Evolutionary conservation across 2,888 invertebrate genomes (phyloP).

Genomic region (Hirtodrosophila trivittata): DNA sequence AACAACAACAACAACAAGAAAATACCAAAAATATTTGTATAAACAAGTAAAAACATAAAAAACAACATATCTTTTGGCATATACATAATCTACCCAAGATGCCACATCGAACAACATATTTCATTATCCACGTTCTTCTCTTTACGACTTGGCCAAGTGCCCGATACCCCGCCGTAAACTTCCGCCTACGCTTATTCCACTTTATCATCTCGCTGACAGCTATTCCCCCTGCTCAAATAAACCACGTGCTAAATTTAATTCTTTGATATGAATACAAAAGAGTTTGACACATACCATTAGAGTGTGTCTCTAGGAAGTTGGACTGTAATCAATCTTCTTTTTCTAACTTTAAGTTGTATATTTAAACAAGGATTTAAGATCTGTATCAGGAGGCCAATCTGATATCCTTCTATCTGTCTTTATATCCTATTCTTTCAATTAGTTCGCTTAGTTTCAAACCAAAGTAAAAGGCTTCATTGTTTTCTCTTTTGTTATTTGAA

Average conservation of each 20-base stretch:
- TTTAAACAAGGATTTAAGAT: no score
- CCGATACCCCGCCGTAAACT: constrained; percentile 14
- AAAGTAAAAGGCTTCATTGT: no score
- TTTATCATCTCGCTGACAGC: constrained; percentile 46
- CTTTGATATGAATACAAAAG: constrained; percentile 1
- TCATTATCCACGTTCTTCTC: constrained; percentile 29
- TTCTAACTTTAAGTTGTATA: no score
- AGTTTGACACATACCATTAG: no score
- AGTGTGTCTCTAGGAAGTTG: no score
- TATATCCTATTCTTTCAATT: no score
- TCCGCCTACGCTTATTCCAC: constrained; percentile 22
- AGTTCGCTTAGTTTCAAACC: no score
- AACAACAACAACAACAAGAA: constrained; percentile 6
- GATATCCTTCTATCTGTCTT: no score
- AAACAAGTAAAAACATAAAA: constrained; percentile 1
- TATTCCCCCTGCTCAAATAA: neutral
- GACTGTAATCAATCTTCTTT: no score
- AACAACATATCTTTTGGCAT: constrained; percentile 39
- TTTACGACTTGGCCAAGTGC: constrained; percentile 34
- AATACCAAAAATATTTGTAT: constrained; percentile 16
- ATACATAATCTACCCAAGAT: constrained; percentile 19
- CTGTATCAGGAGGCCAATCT: no score
- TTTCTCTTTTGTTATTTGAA: no score
- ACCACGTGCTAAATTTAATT: constrained; percentile 14
- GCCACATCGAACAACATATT: constrained; percentile 16